A percentile compares a stretch with the other conserved stretches of the same genome.
These are phyloP conservation scores for Otis tarda DNA, from an alignment of 2,113 vertebrate genomes.

Conservation along the genomic window DNA sequence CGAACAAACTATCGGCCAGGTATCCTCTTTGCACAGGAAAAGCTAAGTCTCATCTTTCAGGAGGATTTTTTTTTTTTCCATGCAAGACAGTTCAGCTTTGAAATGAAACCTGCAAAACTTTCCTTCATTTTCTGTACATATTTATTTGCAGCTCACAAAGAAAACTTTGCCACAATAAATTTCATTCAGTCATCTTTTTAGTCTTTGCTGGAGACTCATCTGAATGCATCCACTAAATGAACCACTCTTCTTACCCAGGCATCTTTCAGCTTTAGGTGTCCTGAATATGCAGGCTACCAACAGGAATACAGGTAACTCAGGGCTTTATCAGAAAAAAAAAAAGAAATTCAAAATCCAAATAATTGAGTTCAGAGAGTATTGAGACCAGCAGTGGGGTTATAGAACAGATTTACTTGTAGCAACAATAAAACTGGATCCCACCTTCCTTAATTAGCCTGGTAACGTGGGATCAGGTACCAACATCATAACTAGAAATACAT, in stretches of 20 bases:
- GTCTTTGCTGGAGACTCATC: not conserved
- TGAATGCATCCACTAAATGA: not conserved
- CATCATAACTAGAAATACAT: not conserved
- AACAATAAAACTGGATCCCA: not conserved
- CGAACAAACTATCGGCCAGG: accelerated
- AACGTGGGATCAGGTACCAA: not conserved
- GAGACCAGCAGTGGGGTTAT: not conserved
- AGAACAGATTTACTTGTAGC: not conserved
- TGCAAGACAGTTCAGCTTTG: not conserved
- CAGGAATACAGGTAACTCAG: not conserved
- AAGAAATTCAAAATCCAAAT: not conserved
- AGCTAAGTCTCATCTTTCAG: not conserved
- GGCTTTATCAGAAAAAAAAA: not conserved
- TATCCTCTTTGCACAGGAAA: not conserved
- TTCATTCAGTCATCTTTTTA: not conserved
- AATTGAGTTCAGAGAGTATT: not conserved
- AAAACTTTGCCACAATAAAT: not conserved
- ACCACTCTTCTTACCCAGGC: not conserved
- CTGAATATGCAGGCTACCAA: not conserved
- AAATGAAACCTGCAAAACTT: not conserved
- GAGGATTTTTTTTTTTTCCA: not conserved
- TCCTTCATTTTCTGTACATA: not conserved
- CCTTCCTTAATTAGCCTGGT: not conserved
- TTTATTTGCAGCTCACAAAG: not conserved
- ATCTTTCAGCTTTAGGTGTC: not conserved